Evolutionary conservation across 2,797 vertebrate species (phyloP), one percentile per base, ranked within the genome.

Genomic region (Galagoides demidoff): DNA sequence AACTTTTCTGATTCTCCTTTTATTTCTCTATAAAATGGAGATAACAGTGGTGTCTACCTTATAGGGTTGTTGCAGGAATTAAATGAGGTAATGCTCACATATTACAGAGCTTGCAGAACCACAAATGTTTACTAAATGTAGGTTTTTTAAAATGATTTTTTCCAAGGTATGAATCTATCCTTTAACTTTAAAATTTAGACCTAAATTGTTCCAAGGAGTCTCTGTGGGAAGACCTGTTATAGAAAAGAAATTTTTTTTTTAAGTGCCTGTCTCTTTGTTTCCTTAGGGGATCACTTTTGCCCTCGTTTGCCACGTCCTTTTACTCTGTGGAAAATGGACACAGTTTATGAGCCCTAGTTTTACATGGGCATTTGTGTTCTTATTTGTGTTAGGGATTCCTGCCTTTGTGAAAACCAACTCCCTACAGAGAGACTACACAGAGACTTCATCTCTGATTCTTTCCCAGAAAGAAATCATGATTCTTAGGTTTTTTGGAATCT

Each of bases 281-380:
- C 86, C 84, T 74, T 31, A 25, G 59, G 79, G 91, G 37, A 82
- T 77, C 81, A 22, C 84, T 70, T 93, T 97, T 95, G 79, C 64
- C 95, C 96, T 96, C 73, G 10, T 95, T 96, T 95, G 39, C 55
- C 70, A 55, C 25, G 52, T 92, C 39, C 91, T 77, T 93, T 73
- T 96, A 63, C 43, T 92, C 49, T 81, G 55, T 73, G 76, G 81
- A 70, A 86, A 78, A 78, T 39, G 61, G 88, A 85, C 76, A 70
- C 27, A 43, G 81, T 83, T 84, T 63, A 73, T 9, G 20, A 68
- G 90, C 37, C 79, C 89, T 94, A 57, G n/a, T 97, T 97, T 93
- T 84, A 57, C 31, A 49, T 37, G 7, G 68, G 59, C 5, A 59
- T 78, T 85, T 37, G 2, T 43, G 68, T 14, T 85, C 37, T 92